phyloP scores from a whole-genome alignment of 2,888 invertebrate genomes.

The Cryptocephalus moraei region DNA sequence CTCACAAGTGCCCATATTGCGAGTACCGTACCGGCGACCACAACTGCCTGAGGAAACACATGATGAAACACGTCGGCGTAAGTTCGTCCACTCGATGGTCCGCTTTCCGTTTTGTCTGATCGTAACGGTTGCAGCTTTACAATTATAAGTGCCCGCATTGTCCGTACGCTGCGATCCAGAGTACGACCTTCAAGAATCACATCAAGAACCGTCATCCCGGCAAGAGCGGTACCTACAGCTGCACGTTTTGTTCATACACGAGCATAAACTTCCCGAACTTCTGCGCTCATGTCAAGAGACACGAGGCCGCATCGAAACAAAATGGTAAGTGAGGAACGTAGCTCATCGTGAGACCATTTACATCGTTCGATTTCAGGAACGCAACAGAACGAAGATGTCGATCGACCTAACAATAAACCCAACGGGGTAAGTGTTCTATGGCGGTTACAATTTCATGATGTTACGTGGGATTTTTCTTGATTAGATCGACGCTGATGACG shows the following conservation, averaged over 20 bases:
- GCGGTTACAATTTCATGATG: too few relatives aligned
- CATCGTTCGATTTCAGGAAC: not conserved
- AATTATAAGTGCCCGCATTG: slow-evolving; percentile 56
- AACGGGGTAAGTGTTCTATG: too few relatives aligned
- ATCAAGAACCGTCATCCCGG: slow-evolving; percentile 36
- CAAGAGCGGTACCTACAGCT: slow-evolving; percentile 41
- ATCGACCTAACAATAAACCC: too few relatives aligned
- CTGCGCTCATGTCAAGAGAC: slow-evolving; percentile 44
- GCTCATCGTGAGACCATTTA: too few relatives aligned
- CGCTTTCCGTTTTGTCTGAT: not conserved
- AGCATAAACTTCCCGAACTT: slow-evolving; percentile 48
- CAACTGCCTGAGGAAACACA: slow-evolving; percentile 59
- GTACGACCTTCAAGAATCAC: slow-evolving; percentile 55
- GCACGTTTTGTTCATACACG: slow-evolving; percentile 45
- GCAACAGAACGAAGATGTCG: not conserved
- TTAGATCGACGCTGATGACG: slow-evolving; percentile 33
- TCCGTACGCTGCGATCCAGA: slow-evolving; percentile 58
- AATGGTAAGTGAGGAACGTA: not conserved
- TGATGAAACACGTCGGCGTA: slow-evolving; percentile 50
- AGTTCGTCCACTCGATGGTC: slow-evolving; percentile 4
- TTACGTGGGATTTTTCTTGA: slow-evolving; percentile 1
- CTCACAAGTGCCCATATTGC: slow-evolving; percentile 59
- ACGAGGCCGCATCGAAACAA: slow-evolving; percentile 27
- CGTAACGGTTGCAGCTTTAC: slow-evolving; percentile 19
- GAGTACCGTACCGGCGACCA: slow-evolving; percentile 64